phyloP scores from a whole-genome alignment of 2,888 invertebrate genomes.

The Caenorhabditis zanzibari region DNA sequence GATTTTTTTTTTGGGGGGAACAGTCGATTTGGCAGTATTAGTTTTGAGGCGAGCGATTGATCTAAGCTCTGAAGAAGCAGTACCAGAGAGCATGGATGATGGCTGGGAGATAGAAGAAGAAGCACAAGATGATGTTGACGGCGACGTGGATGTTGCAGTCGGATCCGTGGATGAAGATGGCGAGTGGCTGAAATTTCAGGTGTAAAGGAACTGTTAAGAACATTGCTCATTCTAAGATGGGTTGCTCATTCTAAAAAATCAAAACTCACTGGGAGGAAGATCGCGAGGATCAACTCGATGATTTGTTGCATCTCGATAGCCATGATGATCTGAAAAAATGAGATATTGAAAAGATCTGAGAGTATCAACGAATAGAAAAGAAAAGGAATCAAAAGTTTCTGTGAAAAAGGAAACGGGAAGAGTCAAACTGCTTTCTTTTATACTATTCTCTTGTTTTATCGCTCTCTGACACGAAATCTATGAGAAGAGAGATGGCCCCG shows the following conservation, averaged over 20 bases:
- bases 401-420: slow-evolving; percentile 11
- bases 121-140: slow-evolving; percentile 79
- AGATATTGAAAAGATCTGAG: neutral
- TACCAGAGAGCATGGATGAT: slow-evolving; percentile 80
- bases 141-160: slow-evolving; percentile 81
- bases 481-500: neutral
- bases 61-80: slow-evolving; percentile 79
- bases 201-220: neutral
- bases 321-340: slow-evolving; percentile 64
- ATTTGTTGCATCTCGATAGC: slow-evolving; percentile 80
- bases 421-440: slow-evolving; percentile 27
- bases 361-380: neutral
- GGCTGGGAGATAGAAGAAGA: slow-evolving; percentile 79
- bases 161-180: slow-evolving; percentile 80
- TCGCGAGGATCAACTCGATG: slow-evolving; percentile 81
- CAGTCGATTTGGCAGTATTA: slow-evolving; percentile 24
- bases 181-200: slow-evolving; percentile 74
- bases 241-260: too few species aligned
- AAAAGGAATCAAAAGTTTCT: neutral
- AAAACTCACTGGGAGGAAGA: slow-evolving; percentile 79
- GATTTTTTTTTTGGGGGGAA: slow-evolving; percentile 22
- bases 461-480: slow-evolving; percentile 44
- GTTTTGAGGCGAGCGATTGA: slow-evolving; percentile 11
- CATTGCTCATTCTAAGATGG: slow-evolving; percentile 26
- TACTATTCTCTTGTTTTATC: slow-evolving; percentile 50